A percentile compares a stretch with the other conserved stretches of the same genome.
These are phyloP conservation scores for Sardinella longiceps DNA, from an alignment of 2,797 vertebrate genomes.

Conservation along the genomic window DNA sequence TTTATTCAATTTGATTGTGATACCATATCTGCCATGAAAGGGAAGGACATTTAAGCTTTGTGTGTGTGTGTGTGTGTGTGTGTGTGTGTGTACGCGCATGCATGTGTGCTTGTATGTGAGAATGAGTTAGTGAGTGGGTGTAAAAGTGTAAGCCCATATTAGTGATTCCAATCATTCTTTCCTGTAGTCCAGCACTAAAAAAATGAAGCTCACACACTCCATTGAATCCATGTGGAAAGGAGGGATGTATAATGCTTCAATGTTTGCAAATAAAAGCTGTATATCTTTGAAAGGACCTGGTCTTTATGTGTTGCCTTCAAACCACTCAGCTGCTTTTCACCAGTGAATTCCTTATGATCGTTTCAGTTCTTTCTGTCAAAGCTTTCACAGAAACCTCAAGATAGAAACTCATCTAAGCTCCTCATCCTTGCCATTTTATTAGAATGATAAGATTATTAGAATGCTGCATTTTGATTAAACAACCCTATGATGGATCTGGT, in stretches of 20 bases:
- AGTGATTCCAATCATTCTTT: not conserved
- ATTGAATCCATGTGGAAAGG: not conserved
- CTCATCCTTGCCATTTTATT: not conserved
- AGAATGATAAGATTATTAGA: too few relatives aligned
- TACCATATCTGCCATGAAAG: not conserved
- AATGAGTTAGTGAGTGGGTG: not conserved
- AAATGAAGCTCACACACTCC: not conserved
- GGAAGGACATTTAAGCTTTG: not conserved
- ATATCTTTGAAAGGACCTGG: not conserved
- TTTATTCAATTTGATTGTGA: not conserved
- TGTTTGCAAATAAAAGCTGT: constrained; percentile 1
- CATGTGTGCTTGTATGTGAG: too few relatives aligned
- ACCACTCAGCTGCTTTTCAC: not conserved
- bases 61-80: not conserved
- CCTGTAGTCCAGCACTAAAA: not conserved
- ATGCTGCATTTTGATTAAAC: not conserved
- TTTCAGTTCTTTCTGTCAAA: not conserved
- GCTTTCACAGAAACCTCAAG: too few relatives aligned
- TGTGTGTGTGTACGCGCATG: too few relatives aligned
- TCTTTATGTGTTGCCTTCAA: not conserved
- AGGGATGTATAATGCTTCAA: not conserved
- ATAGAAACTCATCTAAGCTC: not conserved
- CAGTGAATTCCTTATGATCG: not conserved
- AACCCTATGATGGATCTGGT: not conserved
- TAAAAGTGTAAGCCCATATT: not conserved